phyloP scores from a whole-genome alignment of 2,113 vertebrate species.

The Phalacrocorax aristotelis region DNA sequence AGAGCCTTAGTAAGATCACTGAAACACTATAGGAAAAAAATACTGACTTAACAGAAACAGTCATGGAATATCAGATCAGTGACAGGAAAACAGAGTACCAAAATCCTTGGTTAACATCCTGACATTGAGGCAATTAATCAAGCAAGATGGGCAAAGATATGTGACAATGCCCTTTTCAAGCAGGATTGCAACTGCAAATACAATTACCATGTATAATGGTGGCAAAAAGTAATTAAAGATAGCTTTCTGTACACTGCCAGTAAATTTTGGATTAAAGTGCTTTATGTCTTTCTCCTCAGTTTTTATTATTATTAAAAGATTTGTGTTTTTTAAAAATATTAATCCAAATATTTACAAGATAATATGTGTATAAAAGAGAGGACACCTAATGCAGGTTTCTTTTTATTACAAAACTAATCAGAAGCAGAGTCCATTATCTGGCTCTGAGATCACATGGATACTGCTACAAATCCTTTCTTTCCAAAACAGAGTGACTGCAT shows the following conservation, averaged over 20 bases:
- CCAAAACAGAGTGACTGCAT: background rate
- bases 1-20: background rate
- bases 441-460: background rate
- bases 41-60: background rate
- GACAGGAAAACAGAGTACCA: constrained; percentile 16
- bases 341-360: background rate
- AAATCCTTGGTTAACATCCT: constrained; percentile 44
- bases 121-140: constrained; percentile 56
- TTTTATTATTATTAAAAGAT: background rate
- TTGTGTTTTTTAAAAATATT: accelerated
- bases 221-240: constrained; percentile 19
- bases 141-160: constrained; percentile 42
- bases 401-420: background rate
- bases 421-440: background rate
- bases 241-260: background rate
- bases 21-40: background rate
- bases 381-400: background rate
- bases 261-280: background rate
- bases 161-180: constrained; percentile 64
- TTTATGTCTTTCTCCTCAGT: background rate
- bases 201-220: background rate
- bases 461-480: background rate
- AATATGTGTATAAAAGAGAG: background rate
- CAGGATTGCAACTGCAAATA: constrained; percentile 45
- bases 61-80: background rate